Evolutionary conservation across 2,113 vertebrate species (phyloP).

Genomic region (Syrrhaptes paradoxus): DNA sequence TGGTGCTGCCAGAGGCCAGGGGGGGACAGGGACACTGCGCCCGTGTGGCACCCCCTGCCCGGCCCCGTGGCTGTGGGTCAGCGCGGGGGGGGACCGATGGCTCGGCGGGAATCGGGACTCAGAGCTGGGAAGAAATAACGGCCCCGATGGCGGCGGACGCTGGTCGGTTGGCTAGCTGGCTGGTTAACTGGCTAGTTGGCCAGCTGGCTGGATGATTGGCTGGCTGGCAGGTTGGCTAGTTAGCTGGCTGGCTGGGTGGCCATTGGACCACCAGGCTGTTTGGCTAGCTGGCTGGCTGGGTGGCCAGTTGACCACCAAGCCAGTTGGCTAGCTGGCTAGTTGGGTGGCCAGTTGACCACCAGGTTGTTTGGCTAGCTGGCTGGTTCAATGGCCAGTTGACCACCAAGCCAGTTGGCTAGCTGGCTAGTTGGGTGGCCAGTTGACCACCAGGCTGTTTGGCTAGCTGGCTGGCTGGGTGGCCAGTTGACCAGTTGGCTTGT

Average conservation of each 20-base stretch:
- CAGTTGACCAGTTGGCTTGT: no score
- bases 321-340: not conserved
- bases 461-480: not conserved
- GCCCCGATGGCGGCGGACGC: accelerated
- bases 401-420: no score
- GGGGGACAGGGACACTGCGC: no score
- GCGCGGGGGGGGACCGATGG: not conserved
- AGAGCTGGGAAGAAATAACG: accelerated
- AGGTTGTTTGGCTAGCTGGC: not conserved
- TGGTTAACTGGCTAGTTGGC: not conserved
- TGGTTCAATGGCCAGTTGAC: not conserved
- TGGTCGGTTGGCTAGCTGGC: no score
- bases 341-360: not conserved
- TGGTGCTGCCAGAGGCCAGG: no score
- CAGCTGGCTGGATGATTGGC: not conserved
- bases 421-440: not conserved
- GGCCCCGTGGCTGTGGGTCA: no score
- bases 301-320: not conserved
- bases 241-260: no score
- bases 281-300: not conserved
- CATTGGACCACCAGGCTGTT: not conserved
- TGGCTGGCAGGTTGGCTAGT: not conserved
- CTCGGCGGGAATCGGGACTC: not conserved
- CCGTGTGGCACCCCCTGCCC: no score
- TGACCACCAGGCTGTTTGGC: not conserved